phyloP scores from a whole-genome alignment of 2,113 vertebrate species.

The Acrocephalus kingi region DNA sequence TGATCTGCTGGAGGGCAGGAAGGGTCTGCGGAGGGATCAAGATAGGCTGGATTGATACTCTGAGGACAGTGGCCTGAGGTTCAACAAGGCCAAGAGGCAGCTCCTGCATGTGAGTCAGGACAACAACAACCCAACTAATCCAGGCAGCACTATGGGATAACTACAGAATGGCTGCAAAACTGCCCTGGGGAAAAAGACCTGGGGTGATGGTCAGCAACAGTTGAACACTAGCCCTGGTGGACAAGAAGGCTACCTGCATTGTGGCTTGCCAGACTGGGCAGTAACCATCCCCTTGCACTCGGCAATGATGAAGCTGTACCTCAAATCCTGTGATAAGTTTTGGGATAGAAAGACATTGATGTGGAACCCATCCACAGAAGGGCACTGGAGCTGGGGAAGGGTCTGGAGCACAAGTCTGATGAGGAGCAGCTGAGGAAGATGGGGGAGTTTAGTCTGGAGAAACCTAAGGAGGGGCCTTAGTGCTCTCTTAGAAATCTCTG shows the following conservation, averaged over 20 bases:
- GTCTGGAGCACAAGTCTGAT: neutral
- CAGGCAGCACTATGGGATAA: too few relatives aligned
- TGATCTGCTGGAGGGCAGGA: neutral
- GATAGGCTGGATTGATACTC: accelerated
- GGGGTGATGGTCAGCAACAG: neutral
- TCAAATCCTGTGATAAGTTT: neutral
- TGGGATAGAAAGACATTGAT: neutral
- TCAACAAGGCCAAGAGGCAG: accelerated
- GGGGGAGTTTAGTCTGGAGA: neutral
- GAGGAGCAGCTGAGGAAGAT: neutral
- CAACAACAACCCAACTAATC: neutral
- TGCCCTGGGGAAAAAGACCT: neutral
- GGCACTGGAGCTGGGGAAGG: neutral
- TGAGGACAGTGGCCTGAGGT: neutral
- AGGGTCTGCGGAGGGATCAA: neutral
- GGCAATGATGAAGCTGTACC: neutral
- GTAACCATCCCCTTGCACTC: too few relatives aligned
- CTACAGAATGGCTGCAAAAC: neutral
- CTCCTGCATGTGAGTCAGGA: neutral
- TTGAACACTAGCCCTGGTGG: neutral
- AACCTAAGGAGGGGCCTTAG: neutral
- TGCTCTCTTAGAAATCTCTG: neutral
- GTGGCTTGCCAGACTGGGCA: neutral
- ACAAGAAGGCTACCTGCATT: neutral
- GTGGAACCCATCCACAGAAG: neutral